phyloP scores from a whole-genome alignment of 2,888 invertebrate genomes.

The Tortrix viridana region DNA sequence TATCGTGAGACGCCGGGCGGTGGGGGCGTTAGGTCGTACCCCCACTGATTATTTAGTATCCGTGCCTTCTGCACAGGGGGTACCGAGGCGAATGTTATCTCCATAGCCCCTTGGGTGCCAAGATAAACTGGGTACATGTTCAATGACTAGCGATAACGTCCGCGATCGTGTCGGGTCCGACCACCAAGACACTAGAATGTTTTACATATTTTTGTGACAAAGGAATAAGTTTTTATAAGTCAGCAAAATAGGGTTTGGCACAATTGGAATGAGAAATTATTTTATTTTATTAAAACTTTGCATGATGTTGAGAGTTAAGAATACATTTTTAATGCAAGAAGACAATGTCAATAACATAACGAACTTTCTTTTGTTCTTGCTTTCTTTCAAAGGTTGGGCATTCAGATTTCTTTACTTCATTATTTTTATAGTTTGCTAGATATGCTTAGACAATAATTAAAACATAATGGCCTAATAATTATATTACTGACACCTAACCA shows the following conservation, averaged over 20 bases:
- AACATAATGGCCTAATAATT: too few species aligned
- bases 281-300: too few species aligned
- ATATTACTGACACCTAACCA: too few species aligned
- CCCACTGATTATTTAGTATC: conserved; percentile 65
- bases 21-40: conserved; percentile 67
- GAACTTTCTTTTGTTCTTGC: too few species aligned
- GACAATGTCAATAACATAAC: too few species aligned
- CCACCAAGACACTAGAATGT: not conserved
- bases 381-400: too few species aligned
- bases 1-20: conserved; percentile 71
- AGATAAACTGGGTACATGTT: conserved; percentile 13
- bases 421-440: too few species aligned
- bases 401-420: too few species aligned
- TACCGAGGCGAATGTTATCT: conserved; percentile 55
- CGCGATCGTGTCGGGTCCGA: not conserved
- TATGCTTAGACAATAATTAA: too few species aligned
- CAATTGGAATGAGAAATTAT: too few species aligned
- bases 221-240: not conserved
- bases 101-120: not conserved
- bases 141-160: conserved; percentile 7
- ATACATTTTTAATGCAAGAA: too few species aligned
- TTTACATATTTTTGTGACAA: conserved; percentile 5
- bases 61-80: conserved; percentile 75
- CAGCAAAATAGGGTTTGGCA: not conserved
- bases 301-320: not conserved